Conservation (phyloP, 2,113 vertebrate species). For the Empidonax alnorum region DNA sequence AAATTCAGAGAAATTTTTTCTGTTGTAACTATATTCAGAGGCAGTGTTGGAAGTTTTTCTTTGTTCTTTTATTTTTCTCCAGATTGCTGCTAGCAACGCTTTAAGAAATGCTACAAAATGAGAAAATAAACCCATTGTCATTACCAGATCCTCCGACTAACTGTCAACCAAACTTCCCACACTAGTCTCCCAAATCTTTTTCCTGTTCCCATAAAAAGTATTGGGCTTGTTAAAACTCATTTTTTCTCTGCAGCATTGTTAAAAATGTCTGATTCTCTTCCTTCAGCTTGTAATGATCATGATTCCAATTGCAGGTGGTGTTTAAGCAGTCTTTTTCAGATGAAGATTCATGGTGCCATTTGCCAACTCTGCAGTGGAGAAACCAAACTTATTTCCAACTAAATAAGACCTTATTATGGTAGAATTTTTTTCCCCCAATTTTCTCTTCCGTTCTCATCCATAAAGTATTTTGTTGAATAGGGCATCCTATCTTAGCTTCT, state of each 20-base stretch:
- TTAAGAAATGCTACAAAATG: neutral
- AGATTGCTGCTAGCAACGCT: neutral
- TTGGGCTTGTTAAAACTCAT: neutral
- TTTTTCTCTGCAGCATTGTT: neutral
- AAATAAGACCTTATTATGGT: accelerated
- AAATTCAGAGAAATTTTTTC: neutral
- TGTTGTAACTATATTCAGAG: neutral
- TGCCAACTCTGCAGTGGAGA: neutral
- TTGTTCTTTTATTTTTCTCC: neutral
- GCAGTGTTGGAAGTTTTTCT: neutral
- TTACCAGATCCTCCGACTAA: neutral
- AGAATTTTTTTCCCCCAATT: neutral
- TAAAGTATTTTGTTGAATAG: neutral
- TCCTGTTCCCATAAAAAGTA: neutral
- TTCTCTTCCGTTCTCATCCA: neutral
- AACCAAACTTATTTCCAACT: neutral
- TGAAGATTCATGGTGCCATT: neutral
- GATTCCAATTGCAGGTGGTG: neutral
- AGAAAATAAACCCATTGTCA: neutral
- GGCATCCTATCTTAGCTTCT: neutral
- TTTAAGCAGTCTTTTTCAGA: neutral
- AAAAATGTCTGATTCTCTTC: neutral
- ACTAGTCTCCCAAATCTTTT: neutral
- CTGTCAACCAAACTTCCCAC: neutral
- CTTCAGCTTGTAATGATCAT: neutral